Conservation (phyloP, 2,113 vertebrate genomes). For the Carassius carassius region DNA sequence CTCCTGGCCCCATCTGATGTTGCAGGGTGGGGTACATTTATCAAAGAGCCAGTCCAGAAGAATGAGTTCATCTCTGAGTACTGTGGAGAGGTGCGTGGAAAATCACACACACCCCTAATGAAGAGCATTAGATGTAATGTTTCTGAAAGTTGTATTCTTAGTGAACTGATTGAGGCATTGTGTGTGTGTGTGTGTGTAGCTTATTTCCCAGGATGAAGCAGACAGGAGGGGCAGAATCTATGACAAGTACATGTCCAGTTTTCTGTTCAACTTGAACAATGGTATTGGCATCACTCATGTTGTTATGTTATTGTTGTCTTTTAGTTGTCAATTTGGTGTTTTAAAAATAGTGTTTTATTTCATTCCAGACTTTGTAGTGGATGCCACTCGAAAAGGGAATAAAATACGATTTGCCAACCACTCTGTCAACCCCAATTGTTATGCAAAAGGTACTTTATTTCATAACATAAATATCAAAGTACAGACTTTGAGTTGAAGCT, state of each 20-base stretch:
- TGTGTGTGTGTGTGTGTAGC: conserved; percentile 68
- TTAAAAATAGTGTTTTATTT: not conserved
- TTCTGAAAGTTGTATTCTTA: not conserved
- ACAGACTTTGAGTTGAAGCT: not conserved
- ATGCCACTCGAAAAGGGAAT: conserved; percentile 97
- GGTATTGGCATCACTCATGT: conserved; percentile 69
- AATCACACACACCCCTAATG: not conserved
- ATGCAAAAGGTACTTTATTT: conserved; percentile 87
- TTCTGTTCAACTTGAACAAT: conserved; percentile 99
- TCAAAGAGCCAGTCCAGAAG: conserved; percentile 97
- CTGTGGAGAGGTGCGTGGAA: conserved; percentile 89
- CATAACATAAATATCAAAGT: too few species aligned
- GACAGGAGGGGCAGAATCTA: conserved; percentile 97
- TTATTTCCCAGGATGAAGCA: conserved; percentile 97
- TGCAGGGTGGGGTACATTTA: conserved; percentile 98
- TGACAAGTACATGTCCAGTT: conserved; percentile 99
- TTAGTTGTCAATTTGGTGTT: not conserved
- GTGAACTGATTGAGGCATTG: not conserved
- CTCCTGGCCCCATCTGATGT: conserved; percentile 94
- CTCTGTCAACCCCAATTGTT: conserved; percentile 98
- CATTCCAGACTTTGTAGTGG: conserved; percentile 92
- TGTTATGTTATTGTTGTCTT: too few species aligned
- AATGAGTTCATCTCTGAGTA: conserved; percentile 99
- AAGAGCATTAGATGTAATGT: not conserved
- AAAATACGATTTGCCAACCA: conserved; percentile 99